Base-by-base conservation (phyloP, 2,888 invertebrate species). In the Chymomyza caudatula region DNA sequence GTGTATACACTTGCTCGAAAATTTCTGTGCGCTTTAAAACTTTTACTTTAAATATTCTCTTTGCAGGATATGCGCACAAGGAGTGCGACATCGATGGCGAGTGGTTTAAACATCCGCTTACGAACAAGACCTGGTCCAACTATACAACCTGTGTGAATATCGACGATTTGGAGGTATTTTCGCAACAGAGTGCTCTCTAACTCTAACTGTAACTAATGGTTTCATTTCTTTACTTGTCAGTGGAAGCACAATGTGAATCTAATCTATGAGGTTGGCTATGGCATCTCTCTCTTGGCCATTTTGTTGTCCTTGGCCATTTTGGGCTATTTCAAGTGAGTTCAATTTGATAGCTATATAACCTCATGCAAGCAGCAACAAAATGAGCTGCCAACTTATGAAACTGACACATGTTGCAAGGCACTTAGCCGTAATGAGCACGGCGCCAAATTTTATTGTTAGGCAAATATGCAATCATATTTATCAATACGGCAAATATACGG, bases 231-330 rank as follows among this genome's bases (percentile, higher is more conserved):
- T 22, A 23, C 44, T 63, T 60, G 25, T n/a, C 92, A 96, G 96
- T 93, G 94, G 91, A 92, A 94, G 75, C 92, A 93, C 81, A 92
- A 92, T 67, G 93, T 97, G 78, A 94, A 94, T 88, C 92, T 93
- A 60, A 94, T 97, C 81, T 96, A 96, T 92, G 95, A 96, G 89
- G 92, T 94, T 29, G 98, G 98, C 77, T 98, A 97, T 91, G 92
- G 94, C 88, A 93, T 96, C 87, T 98, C 98, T 13, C 92, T 97
- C 68, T 92, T 96, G 70, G 96, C 97, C 74, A 93, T 98, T 68
- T 90, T 96, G 65, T 88, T 96, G 54, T 97, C 97, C 1, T 92
- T 98, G 69, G 93, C 92, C 74, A 95, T 98, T 78, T 94, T 97
- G 75, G 92, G 94, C 81, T 96, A 95, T 90, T 97, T 97, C 92